A percentile compares a stretch with the other conserved stretches of the same genome.
Conservation (phyloP, 2,888 invertebrate species). For the Onthophagus sagittarius region DNA sequence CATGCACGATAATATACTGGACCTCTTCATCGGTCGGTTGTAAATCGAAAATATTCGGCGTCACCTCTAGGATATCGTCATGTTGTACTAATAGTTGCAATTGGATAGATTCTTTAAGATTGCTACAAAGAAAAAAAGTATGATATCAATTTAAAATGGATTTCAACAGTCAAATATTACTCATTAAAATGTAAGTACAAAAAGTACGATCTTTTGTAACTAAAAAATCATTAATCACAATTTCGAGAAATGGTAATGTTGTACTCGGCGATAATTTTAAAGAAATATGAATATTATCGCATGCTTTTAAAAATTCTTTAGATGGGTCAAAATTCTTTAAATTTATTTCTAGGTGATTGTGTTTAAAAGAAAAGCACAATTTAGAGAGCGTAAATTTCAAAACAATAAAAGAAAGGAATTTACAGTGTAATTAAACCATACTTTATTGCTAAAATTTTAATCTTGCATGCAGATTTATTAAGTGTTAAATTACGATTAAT, state of each 20-base stretch:
- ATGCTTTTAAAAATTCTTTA: no score
- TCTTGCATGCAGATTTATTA: neutral
- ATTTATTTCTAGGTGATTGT: no score
- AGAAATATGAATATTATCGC: no score
- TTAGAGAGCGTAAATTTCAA: no score
- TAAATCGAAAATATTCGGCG: conserved; percentile 49
- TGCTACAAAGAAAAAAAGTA: conserved; percentile 15
- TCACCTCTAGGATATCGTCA: conserved; percentile 57
- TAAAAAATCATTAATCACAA: no score
- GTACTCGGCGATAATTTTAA: no score
- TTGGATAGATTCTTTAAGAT: conserved; percentile 37
- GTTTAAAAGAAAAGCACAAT: no score
- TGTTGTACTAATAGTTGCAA: conserved; percentile 62
- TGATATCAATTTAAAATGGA: neutral
- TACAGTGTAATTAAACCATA: no score
- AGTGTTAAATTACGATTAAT: neutral
- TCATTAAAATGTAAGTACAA: neutral
- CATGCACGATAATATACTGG: conserved; percentile 56
- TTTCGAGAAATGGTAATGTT: no score
- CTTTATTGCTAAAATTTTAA: no score
- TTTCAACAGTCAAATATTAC: neutral
- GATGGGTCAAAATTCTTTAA: no score
- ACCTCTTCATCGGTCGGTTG: conserved; percentile 22
- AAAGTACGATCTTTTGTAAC: neutral
- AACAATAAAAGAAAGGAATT: no score